Base-by-base conservation (phyloP, 1,140 invertebrate species). In the Scaptomyza montana region DNA sequence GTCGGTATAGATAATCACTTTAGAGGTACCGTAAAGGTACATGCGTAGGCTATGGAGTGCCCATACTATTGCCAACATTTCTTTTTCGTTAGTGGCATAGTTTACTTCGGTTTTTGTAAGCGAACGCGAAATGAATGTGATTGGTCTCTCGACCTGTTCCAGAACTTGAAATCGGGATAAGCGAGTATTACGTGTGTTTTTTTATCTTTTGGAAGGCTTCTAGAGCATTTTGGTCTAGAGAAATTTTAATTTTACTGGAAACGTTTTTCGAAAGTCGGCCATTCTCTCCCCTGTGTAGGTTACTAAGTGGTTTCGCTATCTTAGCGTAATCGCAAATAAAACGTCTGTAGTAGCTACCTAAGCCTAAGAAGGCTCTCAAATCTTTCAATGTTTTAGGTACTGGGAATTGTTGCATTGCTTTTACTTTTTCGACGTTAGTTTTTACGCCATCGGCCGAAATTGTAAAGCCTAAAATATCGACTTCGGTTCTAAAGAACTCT, bases 401-500 rank as follows among this genome's bases (percentile, higher is more conserved):
- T 16, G 16, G 16, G 16, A 16, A 16, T 0, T 16, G 16, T 16
- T 16, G 16, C 16, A 16, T 16, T 16, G 16, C 0, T 16, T 16
- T 16, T 16, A 16, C 16, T 16, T 16, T 16, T 16, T 16, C 16
- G 16, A 16, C 16, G 16, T 16, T 16, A 16, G 16, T 16, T 16
- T 16, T 16, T 16, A 16, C 16, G 16, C 16, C 16, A 16, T 16
- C 16, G 1, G 16, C 16, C 16, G 16, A 16, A 16, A 16, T 16
- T 16, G 16, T 61, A 33, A 73, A 81, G 10, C 72, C 74, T 13
- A 74, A 33, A 13, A 54, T 54, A 21, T 62, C 21, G 25, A 54
- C 39, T 46, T 64, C 61, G 5, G 16, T 45, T 54, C 30, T 33
- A 10, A 64, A 64, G 10, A 54, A 64, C n/a, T 64, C 16, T 3